These are phyloP conservation scores for Catocala fraxini DNA, from an alignment of 2,888 invertebrate genomes.

Conservation along the genomic window DNA sequence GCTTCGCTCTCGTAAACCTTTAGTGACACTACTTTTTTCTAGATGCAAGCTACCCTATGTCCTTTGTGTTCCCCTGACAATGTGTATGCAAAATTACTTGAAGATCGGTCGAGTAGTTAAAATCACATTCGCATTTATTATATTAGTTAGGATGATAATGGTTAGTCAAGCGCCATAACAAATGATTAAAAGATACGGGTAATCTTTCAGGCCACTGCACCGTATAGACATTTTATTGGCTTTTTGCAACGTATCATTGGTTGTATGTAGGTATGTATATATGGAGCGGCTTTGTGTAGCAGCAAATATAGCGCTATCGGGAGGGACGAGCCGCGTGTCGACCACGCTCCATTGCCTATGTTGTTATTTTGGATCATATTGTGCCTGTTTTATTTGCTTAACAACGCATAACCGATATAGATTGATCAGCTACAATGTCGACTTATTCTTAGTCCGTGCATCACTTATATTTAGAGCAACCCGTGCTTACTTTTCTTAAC, in stretches of 20 bases:
- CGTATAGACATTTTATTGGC: conserved; percentile 68
- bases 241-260: conserved; percentile 64
- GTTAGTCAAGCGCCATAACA: too few species aligned
- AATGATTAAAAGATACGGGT: conserved; percentile 45
- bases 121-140: too few species aligned
- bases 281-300: conserved; percentile 45
- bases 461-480: conserved; percentile 15
- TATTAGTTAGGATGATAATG: too few species aligned
- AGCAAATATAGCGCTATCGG: conserved; percentile 52
- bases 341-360: conserved; percentile 58
- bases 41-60: too few species aligned
- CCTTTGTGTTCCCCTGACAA: too few species aligned
- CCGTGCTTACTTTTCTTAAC: too few species aligned
- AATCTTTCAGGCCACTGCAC: conserved; percentile 61
- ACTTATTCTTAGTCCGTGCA: conserved; percentile 31
- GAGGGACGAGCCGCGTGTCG: conserved; percentile 49
- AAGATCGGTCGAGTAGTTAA: too few species aligned
- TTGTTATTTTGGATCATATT: conserved; percentile 61
- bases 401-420: conserved; percentile 52
- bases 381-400: conserved; percentile 59
- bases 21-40: too few species aligned
- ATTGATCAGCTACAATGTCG: conserved; percentile 40
- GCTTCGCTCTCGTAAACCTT: too few species aligned
- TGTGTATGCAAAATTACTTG: too few species aligned
- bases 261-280: conserved; percentile 43